These are phyloP conservation scores for Sorex araneus DNA, from an alignment of 2,113 vertebrate genomes.

Conservation along the genomic window DNA sequence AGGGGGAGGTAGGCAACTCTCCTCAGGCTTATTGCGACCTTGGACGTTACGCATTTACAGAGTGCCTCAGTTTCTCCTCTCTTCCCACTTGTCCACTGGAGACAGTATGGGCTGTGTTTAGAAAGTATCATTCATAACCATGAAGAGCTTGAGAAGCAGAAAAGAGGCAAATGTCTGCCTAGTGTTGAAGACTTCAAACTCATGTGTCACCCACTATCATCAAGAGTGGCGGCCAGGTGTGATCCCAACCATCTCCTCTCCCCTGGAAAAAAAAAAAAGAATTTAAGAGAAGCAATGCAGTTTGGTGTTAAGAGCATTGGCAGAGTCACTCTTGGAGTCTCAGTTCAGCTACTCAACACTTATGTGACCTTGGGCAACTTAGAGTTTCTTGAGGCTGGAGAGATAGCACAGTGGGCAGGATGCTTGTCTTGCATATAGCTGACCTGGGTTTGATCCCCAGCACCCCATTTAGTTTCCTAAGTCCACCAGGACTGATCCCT, in stretches of 20 bases:
- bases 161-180: slow-evolving; percentile 2
- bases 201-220: background rate
- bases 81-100: background rate
- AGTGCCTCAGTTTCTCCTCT: slow-evolving; percentile 61
- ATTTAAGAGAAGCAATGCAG: background rate
- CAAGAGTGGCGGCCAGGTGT: too few relatives aligned
- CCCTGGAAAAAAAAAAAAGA: background rate
- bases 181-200: background rate
- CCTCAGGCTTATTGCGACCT: slow-evolving; percentile 52
- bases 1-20: slow-evolving; percentile 40
- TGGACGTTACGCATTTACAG: background rate
- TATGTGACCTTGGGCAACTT: slow-evolving; percentile 46
- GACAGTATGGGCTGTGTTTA: background rate
- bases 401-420: too few relatives aligned
- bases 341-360: background rate
- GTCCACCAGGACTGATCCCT: too few relatives aligned
- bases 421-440: too few relatives aligned
- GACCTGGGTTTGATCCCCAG: too few relatives aligned
- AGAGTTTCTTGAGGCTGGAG: background rate
- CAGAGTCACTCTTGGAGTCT: slow-evolving; percentile 37
- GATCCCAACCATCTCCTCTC: too few relatives aligned
- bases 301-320: slow-evolving; percentile 26
- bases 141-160: slow-evolving; percentile 34
- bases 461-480: too few relatives aligned
- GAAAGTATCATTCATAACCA: background rate